Conservation (phyloP, 1,140 invertebrate genomes). For the Argopecten irradians region DNA sequence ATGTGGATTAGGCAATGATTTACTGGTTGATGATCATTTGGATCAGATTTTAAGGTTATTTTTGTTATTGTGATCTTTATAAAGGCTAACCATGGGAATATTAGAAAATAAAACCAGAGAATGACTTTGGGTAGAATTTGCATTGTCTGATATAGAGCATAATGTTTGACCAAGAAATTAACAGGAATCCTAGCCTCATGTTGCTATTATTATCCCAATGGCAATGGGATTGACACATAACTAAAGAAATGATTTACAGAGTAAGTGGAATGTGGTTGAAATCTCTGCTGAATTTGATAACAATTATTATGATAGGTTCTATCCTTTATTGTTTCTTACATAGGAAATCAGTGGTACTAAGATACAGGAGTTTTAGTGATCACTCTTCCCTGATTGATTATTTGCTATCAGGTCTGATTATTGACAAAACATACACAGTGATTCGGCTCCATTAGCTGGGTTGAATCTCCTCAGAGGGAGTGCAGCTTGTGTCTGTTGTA, state of each 20-base stretch:
- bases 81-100: too few relatives aligned
- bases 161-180: neutral
- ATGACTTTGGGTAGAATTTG: too few relatives aligned
- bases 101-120: too few relatives aligned
- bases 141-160: too few relatives aligned
- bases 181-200: neutral
- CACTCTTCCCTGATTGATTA: neutral
- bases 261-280: neutral
- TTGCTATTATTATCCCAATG: neutral
- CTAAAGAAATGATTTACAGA: neutral
- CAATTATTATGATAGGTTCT: neutral
- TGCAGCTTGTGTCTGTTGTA: neutral
- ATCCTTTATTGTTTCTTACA: neutral
- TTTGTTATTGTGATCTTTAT: too few relatives aligned
- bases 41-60: too few relatives aligned
- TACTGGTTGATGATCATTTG: too few relatives aligned
- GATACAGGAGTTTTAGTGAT: neutral
- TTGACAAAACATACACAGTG: constrained; percentile 9
- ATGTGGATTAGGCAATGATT: too few relatives aligned
- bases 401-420: neutral
- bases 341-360: neutral
- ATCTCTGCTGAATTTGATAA: neutral
- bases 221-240: neutral
- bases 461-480: constrained; percentile 7
- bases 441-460: neutral